These are phyloP conservation scores for Proales similis DNA, from an alignment of 1,140 invertebrate species.

Conservation along the genomic window DNA sequence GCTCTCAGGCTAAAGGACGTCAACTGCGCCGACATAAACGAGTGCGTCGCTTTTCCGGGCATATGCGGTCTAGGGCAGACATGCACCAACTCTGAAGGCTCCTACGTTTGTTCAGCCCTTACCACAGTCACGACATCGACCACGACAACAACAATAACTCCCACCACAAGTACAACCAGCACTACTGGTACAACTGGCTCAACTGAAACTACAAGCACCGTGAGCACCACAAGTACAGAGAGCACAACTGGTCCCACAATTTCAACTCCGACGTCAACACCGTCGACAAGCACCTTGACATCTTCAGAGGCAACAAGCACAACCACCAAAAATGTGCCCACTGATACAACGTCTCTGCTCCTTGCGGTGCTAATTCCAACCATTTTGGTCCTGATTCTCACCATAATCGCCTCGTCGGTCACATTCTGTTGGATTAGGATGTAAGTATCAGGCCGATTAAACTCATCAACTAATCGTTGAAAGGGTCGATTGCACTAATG, in stretches of 20 bases:
- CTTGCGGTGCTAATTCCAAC: slow-evolving; percentile 16
- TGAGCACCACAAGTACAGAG: too few species aligned
- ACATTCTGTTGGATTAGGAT: slow-evolving; percentile 5
- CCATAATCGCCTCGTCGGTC: not conserved
- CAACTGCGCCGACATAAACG: too few species aligned
- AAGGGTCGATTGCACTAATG: not conserved
- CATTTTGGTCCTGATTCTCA: slow-evolving; percentile 6
- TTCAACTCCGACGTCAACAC: not conserved
- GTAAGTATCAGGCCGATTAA: not conserved
- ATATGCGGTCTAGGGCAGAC: too few species aligned
- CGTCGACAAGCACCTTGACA: not conserved
- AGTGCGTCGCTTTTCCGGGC: too few species aligned
- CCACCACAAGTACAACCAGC: too few species aligned
- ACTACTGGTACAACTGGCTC: too few species aligned
- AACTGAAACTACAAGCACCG: too few species aligned
- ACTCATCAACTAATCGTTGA: not conserved
- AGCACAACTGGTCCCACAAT: not conserved
- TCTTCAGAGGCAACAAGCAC: not conserved
- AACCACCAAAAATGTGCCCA: not conserved
- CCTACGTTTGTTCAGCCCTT: too few species aligned
- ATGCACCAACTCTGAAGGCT: too few species aligned
- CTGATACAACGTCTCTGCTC: slow-evolving; percentile 9
- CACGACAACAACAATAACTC: too few species aligned
- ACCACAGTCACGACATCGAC: too few species aligned
- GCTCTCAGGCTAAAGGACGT: too few species aligned